Conservation (phyloP, 2,797 vertebrate species). For the Glossophaga mutica region DNA sequence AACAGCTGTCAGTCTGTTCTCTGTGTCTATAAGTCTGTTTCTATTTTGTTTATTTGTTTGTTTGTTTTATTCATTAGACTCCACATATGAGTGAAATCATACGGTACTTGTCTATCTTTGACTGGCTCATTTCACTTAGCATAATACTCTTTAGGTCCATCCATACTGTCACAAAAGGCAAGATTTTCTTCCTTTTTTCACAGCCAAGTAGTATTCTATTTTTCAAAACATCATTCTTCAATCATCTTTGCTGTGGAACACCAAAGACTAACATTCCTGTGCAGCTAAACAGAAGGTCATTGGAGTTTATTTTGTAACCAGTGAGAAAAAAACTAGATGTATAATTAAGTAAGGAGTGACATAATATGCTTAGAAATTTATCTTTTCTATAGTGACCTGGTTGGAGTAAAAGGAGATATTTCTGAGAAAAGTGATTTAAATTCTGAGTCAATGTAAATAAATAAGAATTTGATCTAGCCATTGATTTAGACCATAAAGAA, state of each 20-base stretch:
- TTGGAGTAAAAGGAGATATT: background rate
- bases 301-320: background rate
- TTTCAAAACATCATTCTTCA: background rate
- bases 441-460: background rate
- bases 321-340: background rate
- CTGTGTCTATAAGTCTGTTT: no score
- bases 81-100: no score
- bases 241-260: background rate
- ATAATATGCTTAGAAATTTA: background rate
- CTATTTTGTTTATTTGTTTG: no score
- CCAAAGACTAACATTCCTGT: background rate
- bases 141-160: no score
- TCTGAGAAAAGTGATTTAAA: conserved; percentile 1
- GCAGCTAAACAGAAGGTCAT: background rate
- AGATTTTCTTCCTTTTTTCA: background rate
- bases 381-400: background rate
- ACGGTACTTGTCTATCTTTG: no score
- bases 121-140: no score
- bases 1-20: no score
- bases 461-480: background rate
- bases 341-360: background rate
- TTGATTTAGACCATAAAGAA: background rate
- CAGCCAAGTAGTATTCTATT: background rate
- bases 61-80: no score
- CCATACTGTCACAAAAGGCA: no score